Base-by-base conservation (phyloP, 2,113 vertebrate species). In the Chascanopsetta lugubris region DNA sequence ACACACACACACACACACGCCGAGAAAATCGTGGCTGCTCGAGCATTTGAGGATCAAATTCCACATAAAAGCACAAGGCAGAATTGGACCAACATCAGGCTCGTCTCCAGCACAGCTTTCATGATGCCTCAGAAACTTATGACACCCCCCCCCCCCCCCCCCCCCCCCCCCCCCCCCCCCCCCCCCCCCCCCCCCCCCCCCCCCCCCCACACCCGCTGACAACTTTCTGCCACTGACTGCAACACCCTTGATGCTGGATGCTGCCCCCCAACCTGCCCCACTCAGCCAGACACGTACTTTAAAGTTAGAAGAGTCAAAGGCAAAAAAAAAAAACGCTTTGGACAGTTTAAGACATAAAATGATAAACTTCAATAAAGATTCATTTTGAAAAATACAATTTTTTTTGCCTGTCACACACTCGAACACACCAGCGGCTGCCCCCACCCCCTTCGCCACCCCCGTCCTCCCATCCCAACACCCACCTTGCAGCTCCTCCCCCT, bases 401-500 rank as follows among this genome's bases (percentile, higher is more conserved):
- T 77, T 29, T 85, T 69, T 69, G 63, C 61, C 61, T 62, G 70
- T 77, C 68, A 77, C 67, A 63, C 64, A 85, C 78, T 66, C 48
- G 60, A 86, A 82, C 75, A 75, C 69, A 69, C 64, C 56, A 36
- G 47, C 15, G 68, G 40, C 53, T 61, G 40, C 74, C 79, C 77
- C 73, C 55, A 62, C 62, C 4, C n/a, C 47, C 61, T 45, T 46
- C 69, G 27, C 51, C 71, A 50, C 48, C 48, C 15, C 27, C n/a
- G 20, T 40, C 22, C 54, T 42, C 36, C 25, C 56, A 38, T 48
- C 66, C 72, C 65, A 26, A 29, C 82, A 73, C 55, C 83, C 83
- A 72, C 75, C 79, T 74, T 77, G 58, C 72, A 81, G 86, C 87
- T 88, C 86, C 88, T 81, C 87, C 89, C 84, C 79, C 61, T 75